Evolutionary conservation across 2,888 invertebrate species (phyloP).

Genomic region (Brenthis daphne): DNA sequence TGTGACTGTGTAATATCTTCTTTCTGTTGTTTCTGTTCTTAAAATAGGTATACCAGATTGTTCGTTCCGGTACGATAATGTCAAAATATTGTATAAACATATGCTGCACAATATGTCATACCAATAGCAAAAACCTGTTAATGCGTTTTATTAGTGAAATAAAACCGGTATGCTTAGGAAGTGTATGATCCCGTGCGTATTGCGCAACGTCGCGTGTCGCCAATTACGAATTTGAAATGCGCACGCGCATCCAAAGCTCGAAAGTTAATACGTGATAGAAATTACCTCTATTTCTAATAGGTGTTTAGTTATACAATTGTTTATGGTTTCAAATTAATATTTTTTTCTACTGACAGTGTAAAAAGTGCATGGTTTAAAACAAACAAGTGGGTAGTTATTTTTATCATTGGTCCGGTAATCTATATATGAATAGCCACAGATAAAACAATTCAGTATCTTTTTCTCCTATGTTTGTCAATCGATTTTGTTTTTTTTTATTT

Average conservation of each 20-base stretch:
- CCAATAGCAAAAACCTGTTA: neutral
- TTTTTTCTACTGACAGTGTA: conserved; percentile 2
- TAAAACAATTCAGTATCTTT: too few relatives aligned
- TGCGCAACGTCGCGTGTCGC: conserved; percentile 35
- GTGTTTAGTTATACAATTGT: conserved; percentile 32
- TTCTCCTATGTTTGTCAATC: too few relatives aligned
- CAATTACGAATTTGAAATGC: conserved; percentile 36
- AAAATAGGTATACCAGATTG: too few relatives aligned
- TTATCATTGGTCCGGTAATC: too few relatives aligned
- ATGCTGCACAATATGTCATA: neutral
- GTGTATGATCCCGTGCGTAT: conserved; percentile 28
- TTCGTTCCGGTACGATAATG: too few relatives aligned
- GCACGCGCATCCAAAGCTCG: conserved; percentile 39
- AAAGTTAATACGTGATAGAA: conserved; percentile 41
- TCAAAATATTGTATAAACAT: too few relatives aligned
- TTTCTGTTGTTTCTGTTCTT: too few relatives aligned
- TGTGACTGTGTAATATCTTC: too few relatives aligned
- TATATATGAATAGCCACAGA: too few relatives aligned
- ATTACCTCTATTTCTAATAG: conserved; percentile 35
- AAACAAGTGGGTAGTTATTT: too few relatives aligned
- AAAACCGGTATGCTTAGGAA: conserved; percentile 28
- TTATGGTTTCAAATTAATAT: conserved; percentile 16
- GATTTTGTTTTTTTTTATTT: too few relatives aligned
- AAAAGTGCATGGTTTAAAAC: neutral
- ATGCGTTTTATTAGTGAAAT: neutral